These are phyloP conservation scores for Scelioninae gen. 1 DNA, from an alignment of 2,888 invertebrate genomes.

Conservation along the genomic window DNA sequence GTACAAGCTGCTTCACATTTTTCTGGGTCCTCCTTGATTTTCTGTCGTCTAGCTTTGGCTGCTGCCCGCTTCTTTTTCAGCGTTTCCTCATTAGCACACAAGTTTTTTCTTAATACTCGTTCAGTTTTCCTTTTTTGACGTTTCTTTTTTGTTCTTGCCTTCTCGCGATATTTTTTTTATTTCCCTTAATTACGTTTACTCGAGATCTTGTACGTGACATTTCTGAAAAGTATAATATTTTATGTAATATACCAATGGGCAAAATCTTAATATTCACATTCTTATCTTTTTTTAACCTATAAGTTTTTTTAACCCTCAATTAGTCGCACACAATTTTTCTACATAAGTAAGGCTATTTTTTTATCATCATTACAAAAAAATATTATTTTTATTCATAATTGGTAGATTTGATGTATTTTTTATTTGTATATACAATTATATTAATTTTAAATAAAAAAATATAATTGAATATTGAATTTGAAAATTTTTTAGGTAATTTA, in stretches of 20 bases:
- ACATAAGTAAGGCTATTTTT: no score
- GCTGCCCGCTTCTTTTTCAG: constrained; percentile 17
- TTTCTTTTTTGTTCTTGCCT: background rate
- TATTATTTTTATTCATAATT: no score
- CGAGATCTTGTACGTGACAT: background rate
- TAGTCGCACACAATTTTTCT: no score
- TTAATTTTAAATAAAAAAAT: no score
- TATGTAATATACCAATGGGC: background rate
- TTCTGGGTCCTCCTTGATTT: constrained; percentile 33
- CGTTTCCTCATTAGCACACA: constrained; percentile 1
- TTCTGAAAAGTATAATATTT: background rate
- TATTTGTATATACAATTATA: no score
- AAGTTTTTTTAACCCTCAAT: no score
- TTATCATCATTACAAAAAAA: no score
- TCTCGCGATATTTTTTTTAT: constrained; percentile 20
- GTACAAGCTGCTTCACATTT: constrained; percentile 21
- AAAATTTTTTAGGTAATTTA: no score
- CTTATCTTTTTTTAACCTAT: background rate
- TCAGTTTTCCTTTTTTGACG: constrained; percentile 11
- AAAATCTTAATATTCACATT: background rate
- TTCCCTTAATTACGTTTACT: background rate
- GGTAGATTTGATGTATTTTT: no score
- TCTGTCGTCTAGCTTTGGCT: constrained; percentile 17
- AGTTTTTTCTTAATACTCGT: background rate
- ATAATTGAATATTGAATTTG: no score